phyloP scores from a whole-genome alignment of 2,113 vertebrate genomes.

The Phocoena sinus region DNA sequence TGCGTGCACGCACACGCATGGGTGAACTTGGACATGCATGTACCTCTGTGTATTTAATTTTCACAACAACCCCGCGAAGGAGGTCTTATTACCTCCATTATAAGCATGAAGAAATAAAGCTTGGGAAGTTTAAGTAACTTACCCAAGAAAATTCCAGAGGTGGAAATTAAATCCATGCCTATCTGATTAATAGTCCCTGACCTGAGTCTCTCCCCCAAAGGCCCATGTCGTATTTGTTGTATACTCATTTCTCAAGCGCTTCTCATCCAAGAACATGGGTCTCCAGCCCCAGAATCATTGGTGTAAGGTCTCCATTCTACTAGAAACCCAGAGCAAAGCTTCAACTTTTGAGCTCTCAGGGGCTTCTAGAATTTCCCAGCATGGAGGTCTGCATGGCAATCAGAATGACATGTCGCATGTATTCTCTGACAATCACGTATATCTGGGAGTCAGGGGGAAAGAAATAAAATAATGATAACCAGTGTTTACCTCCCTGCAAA shows the following conservation, averaged over 20 bases:
- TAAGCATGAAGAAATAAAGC: not conserved
- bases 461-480: not conserved
- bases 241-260: not conserved
- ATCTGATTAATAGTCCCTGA: not conserved
- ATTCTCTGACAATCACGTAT: not conserved
- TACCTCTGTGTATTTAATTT: not conserved
- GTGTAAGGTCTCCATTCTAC: not conserved
- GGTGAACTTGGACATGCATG: not conserved
- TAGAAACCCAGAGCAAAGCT: not conserved
- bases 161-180: not conserved
- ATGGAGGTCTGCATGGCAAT: not conserved
- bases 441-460: not conserved
- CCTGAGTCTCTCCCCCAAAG: not conserved
- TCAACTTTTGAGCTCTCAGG: not conserved
- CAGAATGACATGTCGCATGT: not conserved
- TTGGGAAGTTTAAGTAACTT: not conserved
- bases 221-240: not conserved
- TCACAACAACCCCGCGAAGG: not conserved
- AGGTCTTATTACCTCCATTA: not conserved
- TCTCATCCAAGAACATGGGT: not conserved
- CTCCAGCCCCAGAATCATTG: not conserved
- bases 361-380: not conserved
- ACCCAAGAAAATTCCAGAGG: not conserved
- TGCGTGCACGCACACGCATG: accelerated
- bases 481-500: not conserved